A percentile compares a stretch with the other conserved stretches of the same genome.
Conservation (phyloP, 2,113 vertebrate species). For the Neomonachus schauinslandi region DNA sequence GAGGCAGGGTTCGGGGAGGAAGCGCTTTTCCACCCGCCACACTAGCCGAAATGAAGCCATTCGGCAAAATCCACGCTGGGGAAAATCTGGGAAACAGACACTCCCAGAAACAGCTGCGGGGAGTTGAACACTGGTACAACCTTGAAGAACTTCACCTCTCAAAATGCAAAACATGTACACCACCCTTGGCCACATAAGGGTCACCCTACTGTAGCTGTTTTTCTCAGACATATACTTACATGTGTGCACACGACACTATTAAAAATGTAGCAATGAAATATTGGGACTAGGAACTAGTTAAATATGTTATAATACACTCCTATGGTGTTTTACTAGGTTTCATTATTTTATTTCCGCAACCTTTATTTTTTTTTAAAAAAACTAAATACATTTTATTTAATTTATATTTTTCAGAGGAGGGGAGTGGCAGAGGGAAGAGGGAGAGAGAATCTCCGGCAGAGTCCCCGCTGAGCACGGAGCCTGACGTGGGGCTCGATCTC, state of each 20-base stretch:
- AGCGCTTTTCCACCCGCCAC: not conserved
- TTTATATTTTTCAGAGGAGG: not conserved
- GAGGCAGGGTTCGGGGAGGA: not conserved
- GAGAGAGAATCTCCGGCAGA: not conserved
- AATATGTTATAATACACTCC: not conserved
- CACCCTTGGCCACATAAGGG: not conserved
- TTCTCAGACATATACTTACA: not conserved
- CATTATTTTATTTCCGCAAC: conserved; percentile 65
- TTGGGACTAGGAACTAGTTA: not conserved
- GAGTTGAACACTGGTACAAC: not conserved
- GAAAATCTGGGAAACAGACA: conserved; percentile 23
- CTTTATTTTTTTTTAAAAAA: not conserved
- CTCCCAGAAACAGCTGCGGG: not conserved
- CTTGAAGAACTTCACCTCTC: not conserved
- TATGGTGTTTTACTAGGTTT: not conserved
- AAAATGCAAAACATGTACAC: not conserved
- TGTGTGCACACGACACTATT: not conserved
- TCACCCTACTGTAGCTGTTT: not conserved
- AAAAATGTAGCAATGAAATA: not conserved
- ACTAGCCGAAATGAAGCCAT: not conserved
- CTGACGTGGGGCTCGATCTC: not conserved
- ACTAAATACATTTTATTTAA: not conserved
- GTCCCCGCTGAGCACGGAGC: not conserved
- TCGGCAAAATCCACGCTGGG: not conserved
- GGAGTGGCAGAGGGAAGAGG: not conserved